Percentiles rank a stretch among this genome's conserved stretches.
Evolutionary conservation across 2,113 vertebrate genomes (phyloP).

Genomic region (human (Homo sapiens)): GRCh38 chr11:10031001-10031500

Average conservation of each 20-base stretch:
- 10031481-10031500: conserved; percentile 43
- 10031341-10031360: conserved; percentile 35
- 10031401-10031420: not conserved
- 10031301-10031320: conserved; percentile 7
- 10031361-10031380: not conserved
- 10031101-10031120: conserved; percentile 97
- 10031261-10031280: not conserved
- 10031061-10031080: conserved; percentile 97
- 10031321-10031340: conserved; percentile 4
- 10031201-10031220: conserved; percentile 53
- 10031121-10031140: conserved; percentile 94
- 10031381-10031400: not conserved
- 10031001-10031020: conserved; percentile 51
- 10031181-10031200: conserved; percentile 69
- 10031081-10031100: conserved; percentile 97
- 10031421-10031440: not conserved
- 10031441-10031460: conserved; percentile 10
- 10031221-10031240: conserved; percentile 4
- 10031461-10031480: conserved; percentile 31
- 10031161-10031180: conserved; percentile 92
- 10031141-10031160: conserved; percentile 87
- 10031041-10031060: conserved; percentile 98
- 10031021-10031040: conserved; percentile 61
- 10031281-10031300: conserved; percentile 1
- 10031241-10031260: conserved; percentile 19